Conservation (phyloP, 2,888 invertebrate genomes). For the Drosophila prolongata region DNA sequence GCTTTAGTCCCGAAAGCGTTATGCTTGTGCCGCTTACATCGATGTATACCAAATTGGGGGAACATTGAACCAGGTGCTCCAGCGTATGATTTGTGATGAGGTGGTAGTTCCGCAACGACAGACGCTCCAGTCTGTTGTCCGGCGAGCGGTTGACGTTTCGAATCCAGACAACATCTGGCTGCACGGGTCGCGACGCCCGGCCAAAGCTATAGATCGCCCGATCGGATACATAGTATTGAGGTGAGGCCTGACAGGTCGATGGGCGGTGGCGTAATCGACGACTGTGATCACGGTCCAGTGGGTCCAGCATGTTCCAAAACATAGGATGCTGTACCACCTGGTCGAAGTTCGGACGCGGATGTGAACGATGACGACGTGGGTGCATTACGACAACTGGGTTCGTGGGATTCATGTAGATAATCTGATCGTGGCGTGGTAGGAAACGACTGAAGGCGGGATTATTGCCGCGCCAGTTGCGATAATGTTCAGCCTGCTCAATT, state of each 20-base stretch:
- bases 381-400: slow-evolving; percentile 49
- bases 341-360: slow-evolving; percentile 61
- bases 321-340: slow-evolving; percentile 79
- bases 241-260: slow-evolving; percentile 21
- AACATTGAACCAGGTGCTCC: slow-evolving; percentile 87
- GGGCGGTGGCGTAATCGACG: slow-evolving; percentile 53
- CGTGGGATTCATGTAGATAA: slow-evolving; percentile 73
- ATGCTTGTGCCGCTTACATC: slow-evolving; percentile 89
- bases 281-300: slow-evolving; percentile 62
- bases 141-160: slow-evolving; percentile 82
- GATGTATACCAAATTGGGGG: slow-evolving; percentile 86
- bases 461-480: slow-evolving; percentile 55
- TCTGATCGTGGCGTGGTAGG: slow-evolving; percentile 73
- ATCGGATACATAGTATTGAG: slow-evolving; percentile 77
- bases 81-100: slow-evolving; percentile 88
- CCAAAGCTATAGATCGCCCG: slow-evolving; percentile 84
- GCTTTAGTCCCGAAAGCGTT: slow-evolving; percentile 86
- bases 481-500: slow-evolving; percentile 52
- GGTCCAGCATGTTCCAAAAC: slow-evolving; percentile 82
- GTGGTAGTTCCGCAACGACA: slow-evolving; percentile 87
- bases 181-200: slow-evolving; percentile 79
- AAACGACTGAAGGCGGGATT: slow-evolving; percentile 71
- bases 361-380: slow-evolving; percentile 55
- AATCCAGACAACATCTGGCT: slow-evolving; percentile 83
- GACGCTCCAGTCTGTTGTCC: slow-evolving; percentile 85